phyloP scores from a whole-genome alignment of 2,113 vertebrate species.

The Chascanopsetta lugubris region DNA sequence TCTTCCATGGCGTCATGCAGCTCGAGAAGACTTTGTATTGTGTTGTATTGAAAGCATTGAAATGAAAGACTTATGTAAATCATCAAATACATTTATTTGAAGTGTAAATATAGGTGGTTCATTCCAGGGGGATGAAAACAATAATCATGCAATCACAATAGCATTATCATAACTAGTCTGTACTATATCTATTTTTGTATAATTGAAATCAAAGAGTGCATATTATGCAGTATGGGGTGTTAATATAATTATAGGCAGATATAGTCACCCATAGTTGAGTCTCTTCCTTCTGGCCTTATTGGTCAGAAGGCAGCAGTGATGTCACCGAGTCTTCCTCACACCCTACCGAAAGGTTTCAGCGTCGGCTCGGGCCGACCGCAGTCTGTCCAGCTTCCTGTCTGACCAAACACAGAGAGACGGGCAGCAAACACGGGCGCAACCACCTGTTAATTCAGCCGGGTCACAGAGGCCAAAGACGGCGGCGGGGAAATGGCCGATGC shows the following conservation, averaged over 20 bases:
- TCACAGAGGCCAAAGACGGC: slow-evolving; percentile 31
- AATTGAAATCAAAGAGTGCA: not conserved
- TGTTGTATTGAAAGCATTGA: no score
- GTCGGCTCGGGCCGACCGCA: slow-evolving; percentile 59
- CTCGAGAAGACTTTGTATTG: no score
- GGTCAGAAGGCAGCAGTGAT: slow-evolving; percentile 60
- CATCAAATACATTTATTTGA: no score
- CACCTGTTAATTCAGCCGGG: slow-evolving; percentile 62
- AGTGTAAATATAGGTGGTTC: no score
- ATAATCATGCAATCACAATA: no score
- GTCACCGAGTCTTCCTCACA: slow-evolving; percentile 71
- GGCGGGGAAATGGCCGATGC: slow-evolving; percentile 8
- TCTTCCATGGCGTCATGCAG: no score
- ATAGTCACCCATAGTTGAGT: slow-evolving; percentile 35
- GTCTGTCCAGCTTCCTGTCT: slow-evolving; percentile 80
- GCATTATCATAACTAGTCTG: no score
- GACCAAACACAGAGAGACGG: slow-evolving; percentile 70
- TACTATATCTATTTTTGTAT: no score
- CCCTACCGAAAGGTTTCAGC: slow-evolving; percentile 62
- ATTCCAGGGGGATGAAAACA: no score
- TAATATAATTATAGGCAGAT: slow-evolving; percentile 46
- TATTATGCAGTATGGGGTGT: slow-evolving; percentile 19
- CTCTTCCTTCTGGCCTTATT: slow-evolving; percentile 21
- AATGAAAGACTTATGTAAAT: no score
- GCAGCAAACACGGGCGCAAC: slow-evolving; percentile 63